Conservation (phyloP, 2,113 vertebrate genomes). For the Bubo bubo region DNA sequence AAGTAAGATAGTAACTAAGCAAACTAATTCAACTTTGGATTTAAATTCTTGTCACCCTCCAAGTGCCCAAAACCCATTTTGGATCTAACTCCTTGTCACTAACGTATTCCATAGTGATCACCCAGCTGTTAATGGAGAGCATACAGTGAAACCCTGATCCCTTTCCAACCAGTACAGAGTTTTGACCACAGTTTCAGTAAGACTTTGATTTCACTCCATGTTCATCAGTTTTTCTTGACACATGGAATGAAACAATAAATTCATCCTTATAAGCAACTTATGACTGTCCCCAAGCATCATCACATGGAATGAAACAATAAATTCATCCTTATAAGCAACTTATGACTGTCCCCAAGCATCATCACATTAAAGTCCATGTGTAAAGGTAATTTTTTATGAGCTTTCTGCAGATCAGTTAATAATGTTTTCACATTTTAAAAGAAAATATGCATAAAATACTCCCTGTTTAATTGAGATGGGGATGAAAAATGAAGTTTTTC, state of each 20-base stretch:
- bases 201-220: neutral
- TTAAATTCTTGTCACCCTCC: neutral
- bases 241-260: neutral
- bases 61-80: neutral
- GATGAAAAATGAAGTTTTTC: neutral
- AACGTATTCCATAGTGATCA: neutral
- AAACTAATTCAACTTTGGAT: neutral
- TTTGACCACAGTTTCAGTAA: neutral
- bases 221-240: neutral
- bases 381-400: neutral
- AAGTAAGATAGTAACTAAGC: neutral
- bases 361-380: neutral
- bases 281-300: neutral
- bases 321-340: neutral
- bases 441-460: neutral
- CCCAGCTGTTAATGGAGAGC: neutral
- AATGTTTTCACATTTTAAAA: neutral
- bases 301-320: neutral
- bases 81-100: neutral
- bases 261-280: neutral
- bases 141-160: neutral
- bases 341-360: neutral
- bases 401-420: neutral
- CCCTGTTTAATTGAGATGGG: neutral
- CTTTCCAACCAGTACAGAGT: neutral